Base-by-base conservation (phyloP, 2,888 invertebrate genomes). In the Ophioninae sp. region DNA sequence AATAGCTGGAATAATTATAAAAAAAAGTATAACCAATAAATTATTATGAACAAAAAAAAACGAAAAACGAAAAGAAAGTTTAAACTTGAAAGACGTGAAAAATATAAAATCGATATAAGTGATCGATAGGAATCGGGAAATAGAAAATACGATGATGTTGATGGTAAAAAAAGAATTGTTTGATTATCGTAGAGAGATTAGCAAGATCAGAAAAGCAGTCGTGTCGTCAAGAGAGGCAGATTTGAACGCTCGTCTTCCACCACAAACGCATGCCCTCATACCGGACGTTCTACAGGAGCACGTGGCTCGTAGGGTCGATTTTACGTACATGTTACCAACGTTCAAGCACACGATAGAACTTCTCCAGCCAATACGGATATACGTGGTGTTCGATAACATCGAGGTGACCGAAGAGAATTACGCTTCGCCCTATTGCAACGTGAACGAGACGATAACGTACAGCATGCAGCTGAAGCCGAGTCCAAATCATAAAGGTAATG, bases 231-330 rank as follows among this genome's bases (percentile, higher is more conserved):
- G 92, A 9, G 95, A 94, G 87, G 93, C 93, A 72, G 88, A 92
- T 67, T 92, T 95, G 67, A 95, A 95, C 87, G 93, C 93, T 5
- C 93, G 94, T 92, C 93, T 94, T 59, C 93, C 94, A 3, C 94
- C 95, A 68, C 95, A 95, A 84, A 95, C 95, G 85, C 94, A 95
- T 83, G 94, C 95, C 22, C 93, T 96, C 63, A 93, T 95, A 83
- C 96, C 96, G 0, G 96, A 96, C 87, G 94, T 95, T n/a, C 93
- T 97, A 20, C 95, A 96, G 89, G 95, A 96, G 86, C 94, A 94
- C 56, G 95, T 96, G 0, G 94, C 95, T 78, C 94, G 94, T 81
- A 95, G 95, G 85, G 93, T 96, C 0, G 93, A 93, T 63, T 96
- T 95, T 87, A 90, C 88, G 2, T 90, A 90, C 5, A 86, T 85